These are phyloP conservation scores for Baryphthengus martii DNA, from an alignment of 2,113 vertebrate genomes.

Conservation along the genomic window DNA sequence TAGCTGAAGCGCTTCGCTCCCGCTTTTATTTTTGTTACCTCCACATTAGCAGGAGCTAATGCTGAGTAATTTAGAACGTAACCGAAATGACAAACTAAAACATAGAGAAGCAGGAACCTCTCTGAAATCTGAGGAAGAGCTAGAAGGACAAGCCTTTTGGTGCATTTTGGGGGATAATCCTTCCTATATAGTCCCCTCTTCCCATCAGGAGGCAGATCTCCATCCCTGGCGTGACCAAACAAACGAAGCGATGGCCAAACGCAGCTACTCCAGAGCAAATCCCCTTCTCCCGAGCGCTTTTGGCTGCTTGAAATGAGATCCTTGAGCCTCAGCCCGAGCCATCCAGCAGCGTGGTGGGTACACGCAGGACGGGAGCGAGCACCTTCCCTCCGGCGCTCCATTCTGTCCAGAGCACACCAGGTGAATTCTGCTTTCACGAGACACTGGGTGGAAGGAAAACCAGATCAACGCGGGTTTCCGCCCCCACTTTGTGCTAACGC, in stretches of 20 bases:
- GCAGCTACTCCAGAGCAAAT: not conserved
- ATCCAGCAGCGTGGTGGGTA: rapidly evolving
- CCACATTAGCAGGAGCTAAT: constrained; percentile 2
- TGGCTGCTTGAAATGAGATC: not conserved
- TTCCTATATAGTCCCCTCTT: not conserved
- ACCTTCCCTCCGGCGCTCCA: not conserved
- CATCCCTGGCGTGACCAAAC: not conserved
- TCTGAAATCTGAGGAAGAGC: not conserved
- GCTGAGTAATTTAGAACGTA: not conserved
- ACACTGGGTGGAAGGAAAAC: not conserved
- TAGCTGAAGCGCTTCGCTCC: not conserved
- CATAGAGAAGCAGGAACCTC: not conserved
- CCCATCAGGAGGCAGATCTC: not conserved
- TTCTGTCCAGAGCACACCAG: rapidly evolving
- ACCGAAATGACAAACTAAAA: not conserved
- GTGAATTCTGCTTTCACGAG: not conserved
- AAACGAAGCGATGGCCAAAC: not conserved
- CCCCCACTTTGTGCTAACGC: not conserved
- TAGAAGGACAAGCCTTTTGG: not conserved
- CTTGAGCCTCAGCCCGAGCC: not conserved
- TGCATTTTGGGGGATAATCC: not conserved
- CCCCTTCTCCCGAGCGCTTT: not conserved
- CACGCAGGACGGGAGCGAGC: rapidly evolving
- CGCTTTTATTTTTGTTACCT: constrained; percentile 1
- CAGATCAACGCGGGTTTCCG: not conserved